These are phyloP conservation scores for Steinernema feltiae DNA, from an alignment of 1,140 invertebrate genomes.

Conservation along the genomic window DNA sequence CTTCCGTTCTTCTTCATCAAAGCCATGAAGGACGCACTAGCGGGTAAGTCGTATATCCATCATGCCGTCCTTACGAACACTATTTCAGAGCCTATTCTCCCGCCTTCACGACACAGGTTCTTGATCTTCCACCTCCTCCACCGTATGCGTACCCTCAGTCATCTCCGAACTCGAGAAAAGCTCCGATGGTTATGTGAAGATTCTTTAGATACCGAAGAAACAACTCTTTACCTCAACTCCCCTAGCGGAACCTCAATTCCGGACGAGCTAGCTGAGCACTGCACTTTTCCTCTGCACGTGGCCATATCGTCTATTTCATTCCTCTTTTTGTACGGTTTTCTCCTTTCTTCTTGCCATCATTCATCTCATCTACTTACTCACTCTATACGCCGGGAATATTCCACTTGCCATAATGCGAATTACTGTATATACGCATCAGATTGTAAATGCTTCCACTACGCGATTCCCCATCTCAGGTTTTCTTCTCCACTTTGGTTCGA, in stretches of 20 bases:
- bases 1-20: neutral
- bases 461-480: neutral
- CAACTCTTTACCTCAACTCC: neutral
- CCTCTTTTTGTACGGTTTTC: neutral
- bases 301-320: neutral
- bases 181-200: conserved; percentile 9
- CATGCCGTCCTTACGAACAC: neutral
- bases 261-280: conserved; percentile 13
- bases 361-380: neutral
- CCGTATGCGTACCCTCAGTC: neutral
- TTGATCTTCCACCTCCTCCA: neutral
- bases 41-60: neutral
- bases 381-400: neutral
- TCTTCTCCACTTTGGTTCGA: neutral
- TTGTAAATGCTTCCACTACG: neutral
- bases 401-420: conserved; percentile 3
- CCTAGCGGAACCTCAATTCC: conserved; percentile 6
- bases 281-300: neutral
- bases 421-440: neutral
- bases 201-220: conserved; percentile 10
- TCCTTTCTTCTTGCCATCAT: neutral
- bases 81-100: neutral
- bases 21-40: neutral
- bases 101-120: neutral
- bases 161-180: neutral